Conservation (phyloP, 2,888 invertebrate species). For the Tinea semifulvella region DNA sequence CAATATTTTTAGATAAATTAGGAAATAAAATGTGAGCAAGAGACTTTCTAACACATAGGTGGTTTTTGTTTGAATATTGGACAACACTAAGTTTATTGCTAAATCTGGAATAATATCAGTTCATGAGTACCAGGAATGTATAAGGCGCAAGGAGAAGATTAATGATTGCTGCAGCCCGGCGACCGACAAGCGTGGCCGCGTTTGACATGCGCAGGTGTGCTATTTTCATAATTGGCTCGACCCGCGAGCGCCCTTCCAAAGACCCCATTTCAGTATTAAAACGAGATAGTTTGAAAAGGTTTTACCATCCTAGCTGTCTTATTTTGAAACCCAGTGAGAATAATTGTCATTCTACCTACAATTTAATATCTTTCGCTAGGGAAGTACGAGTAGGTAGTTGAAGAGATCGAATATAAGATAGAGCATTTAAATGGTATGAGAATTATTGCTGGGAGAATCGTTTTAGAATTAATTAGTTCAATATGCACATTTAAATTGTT, state of each 20-base stretch:
- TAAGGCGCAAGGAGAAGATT: constrained; percentile 56
- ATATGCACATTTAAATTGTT: too few relatives aligned
- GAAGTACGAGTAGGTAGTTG: too few relatives aligned
- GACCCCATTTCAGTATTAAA: constrained; percentile 9
- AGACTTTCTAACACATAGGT: too few relatives aligned
- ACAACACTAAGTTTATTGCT: not conserved
- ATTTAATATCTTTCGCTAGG: too few relatives aligned
- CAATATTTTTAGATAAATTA: too few relatives aligned
- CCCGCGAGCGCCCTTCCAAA: constrained; percentile 25
- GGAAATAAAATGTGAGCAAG: too few relatives aligned
- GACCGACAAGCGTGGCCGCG: constrained; percentile 57
- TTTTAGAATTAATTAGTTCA: too few relatives aligned
- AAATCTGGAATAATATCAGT: constrained; percentile 9
- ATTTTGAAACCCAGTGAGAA: not conserved
- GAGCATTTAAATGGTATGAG: too few relatives aligned
- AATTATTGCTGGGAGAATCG: too few relatives aligned
- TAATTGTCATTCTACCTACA: too few relatives aligned
- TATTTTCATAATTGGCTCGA: constrained; percentile 66
- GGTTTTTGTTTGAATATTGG: too few relatives aligned
- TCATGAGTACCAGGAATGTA: constrained; percentile 46
- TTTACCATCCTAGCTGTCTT: not conserved
- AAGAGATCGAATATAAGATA: too few relatives aligned
- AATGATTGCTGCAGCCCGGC: constrained; percentile 41
- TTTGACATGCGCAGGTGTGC: constrained; percentile 65
- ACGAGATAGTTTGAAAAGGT: constrained; percentile 5